Percentiles rank a stretch among this genome's conserved stretches.
Evolutionary conservation across 2,888 invertebrate species (phyloP).

Genomic region (Dyspetes luteomarginatus): DNA sequence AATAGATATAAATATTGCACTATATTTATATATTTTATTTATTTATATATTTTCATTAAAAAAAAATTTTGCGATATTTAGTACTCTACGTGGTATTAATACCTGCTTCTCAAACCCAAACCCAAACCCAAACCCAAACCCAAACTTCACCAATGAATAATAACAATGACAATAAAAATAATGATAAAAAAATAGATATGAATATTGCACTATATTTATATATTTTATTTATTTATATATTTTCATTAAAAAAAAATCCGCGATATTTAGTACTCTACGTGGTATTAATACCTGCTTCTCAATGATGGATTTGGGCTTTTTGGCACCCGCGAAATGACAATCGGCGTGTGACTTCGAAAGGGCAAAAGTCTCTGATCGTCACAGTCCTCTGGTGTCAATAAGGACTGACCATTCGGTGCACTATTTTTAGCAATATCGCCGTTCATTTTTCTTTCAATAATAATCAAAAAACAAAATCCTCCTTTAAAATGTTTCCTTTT

Average conservation of each 20-base stretch:
- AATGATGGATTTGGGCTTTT: constrained; percentile 74
- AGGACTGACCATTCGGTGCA: constrained; percentile 47
- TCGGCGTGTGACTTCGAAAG: constrained; percentile 68
- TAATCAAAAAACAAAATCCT: not conserved
- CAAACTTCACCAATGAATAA: not conserved
- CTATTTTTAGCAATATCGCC: constrained; percentile 63
- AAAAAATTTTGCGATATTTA: constrained; percentile 8
- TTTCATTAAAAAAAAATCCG: constrained; percentile 1
- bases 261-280: too few species aligned
- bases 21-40: too few species aligned
- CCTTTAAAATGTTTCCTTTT: too few species aligned
- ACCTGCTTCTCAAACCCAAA: too few species aligned
- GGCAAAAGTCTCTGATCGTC: constrained; percentile 76
- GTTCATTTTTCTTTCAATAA: constrained; percentile 67
- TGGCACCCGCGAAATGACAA: constrained; percentile 70
- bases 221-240: too few species aligned
- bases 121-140: too few species aligned
- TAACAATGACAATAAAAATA: not conserved
- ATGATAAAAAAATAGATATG: too few species aligned
- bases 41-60: too few species aligned
- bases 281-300: constrained; percentile 78
- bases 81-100: too few species aligned
- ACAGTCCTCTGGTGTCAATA: constrained; percentile 69
- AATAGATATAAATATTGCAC: too few species aligned
- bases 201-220: too few species aligned